Percentiles rank a stretch among this genome's conserved stretches.
Conservation (phyloP, 1,140 invertebrate genomes). For the Arctopsyche grandis region DNA sequence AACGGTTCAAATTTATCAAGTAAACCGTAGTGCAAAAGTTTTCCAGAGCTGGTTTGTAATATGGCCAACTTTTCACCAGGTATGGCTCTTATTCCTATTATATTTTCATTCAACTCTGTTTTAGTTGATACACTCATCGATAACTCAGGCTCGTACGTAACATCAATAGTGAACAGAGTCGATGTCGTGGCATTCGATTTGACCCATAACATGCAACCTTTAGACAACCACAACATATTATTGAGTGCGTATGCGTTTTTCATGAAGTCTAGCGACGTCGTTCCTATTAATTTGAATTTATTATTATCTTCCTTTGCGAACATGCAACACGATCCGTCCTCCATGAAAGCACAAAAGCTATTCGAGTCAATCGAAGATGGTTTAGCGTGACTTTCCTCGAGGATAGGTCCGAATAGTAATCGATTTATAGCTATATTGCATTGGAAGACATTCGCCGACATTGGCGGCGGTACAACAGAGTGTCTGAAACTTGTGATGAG, state of each 20-base stretch:
- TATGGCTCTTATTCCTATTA: constrained; percentile 56
- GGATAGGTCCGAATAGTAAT: constrained; percentile 68
- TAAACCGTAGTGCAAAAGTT: constrained; percentile 57
- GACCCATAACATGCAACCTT: constrained; percentile 34
- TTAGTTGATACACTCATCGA: constrained; percentile 37
- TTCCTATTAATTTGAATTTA: constrained; percentile 3
- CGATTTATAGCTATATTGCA: constrained; percentile 69
- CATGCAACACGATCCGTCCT: constrained; percentile 47
- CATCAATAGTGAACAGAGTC: constrained; percentile 26
- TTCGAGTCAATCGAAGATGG: constrained; percentile 60
- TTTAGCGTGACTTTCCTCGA: constrained; percentile 39
- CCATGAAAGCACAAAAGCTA: constrained; percentile 59
- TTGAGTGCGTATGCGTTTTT: constrained; percentile 7
- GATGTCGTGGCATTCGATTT: neutral
- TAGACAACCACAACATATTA: constrained; percentile 48
- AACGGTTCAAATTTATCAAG: constrained; percentile 57
- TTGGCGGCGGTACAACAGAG: constrained; percentile 84
- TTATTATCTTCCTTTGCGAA: constrained; percentile 37
- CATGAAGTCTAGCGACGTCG: neutral
- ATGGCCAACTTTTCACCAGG: constrained; percentile 55
- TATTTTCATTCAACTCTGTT: constrained; percentile 55
- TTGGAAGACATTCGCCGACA: constrained; percentile 74
- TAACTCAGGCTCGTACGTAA: constrained; percentile 31
- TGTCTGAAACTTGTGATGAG: constrained; percentile 79
- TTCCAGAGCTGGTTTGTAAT: constrained; percentile 59